Conservation (phyloP, 2,888 invertebrate species). For the Mongoloraphidia duomilia region DNA sequence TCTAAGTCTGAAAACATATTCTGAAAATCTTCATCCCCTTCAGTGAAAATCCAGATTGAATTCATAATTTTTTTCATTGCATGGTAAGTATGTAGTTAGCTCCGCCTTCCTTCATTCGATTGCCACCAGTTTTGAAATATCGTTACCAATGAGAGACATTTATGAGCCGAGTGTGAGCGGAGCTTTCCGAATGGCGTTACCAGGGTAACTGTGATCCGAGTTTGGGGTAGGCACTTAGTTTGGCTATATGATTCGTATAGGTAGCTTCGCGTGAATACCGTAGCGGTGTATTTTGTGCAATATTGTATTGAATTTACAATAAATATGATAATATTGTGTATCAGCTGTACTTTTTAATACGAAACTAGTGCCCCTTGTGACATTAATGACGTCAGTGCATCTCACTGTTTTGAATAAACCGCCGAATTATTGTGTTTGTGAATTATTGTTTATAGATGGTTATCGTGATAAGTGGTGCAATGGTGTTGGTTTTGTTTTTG, state of each 20-base stretch:
- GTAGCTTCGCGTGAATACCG: not conserved
- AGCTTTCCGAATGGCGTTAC: slow-evolving; percentile 26
- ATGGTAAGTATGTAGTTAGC: not conserved
- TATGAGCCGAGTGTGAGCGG: slow-evolving; percentile 20
- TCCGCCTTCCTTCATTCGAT: slow-evolving; percentile 1
- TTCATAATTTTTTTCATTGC: not conserved
- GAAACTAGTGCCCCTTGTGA: not conserved
- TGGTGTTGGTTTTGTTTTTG: not conserved
- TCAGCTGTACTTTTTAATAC: not conserved
- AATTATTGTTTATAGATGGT: not conserved
- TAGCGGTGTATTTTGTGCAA: too few species aligned
- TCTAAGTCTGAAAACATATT: not conserved
- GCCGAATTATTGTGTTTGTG: slow-evolving; percentile 1
- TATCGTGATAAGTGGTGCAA: not conserved
- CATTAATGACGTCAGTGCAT: slow-evolving; percentile 4
- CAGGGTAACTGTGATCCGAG: slow-evolving; percentile 24
- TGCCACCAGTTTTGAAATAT: not conserved
- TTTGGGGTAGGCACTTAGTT: slow-evolving; percentile 8
- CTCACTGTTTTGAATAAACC: not conserved
- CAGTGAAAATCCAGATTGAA: not conserved
- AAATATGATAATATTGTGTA: not conserved
- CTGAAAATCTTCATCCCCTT: not conserved
- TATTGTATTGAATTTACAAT: too few species aligned
- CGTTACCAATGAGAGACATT: slow-evolving; percentile 19
- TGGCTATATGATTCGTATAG: slow-evolving; percentile 5